These are phyloP conservation scores for Arnoldichthys spilopterus DNA, from an alignment of 2,797 vertebrate species.

Conservation along the genomic window DNA sequence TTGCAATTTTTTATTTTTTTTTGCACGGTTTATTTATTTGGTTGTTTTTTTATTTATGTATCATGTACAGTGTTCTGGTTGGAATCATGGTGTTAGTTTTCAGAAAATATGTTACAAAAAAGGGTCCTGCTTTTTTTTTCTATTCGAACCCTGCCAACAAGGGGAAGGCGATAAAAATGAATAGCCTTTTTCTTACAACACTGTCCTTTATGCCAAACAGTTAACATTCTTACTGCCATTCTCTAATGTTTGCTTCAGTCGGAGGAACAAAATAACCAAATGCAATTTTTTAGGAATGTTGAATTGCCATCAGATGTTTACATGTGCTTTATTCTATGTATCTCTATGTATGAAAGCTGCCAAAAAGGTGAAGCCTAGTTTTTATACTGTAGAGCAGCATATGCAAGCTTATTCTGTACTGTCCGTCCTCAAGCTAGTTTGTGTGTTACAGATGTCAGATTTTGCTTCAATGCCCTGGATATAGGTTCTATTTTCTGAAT, in stretches of 20 bases:
- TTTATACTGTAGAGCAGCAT: slow-evolving; percentile 18
- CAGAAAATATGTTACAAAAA: slow-evolving; percentile 21
- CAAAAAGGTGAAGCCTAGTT: not conserved
- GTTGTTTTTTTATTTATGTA: slow-evolving; percentile 10
- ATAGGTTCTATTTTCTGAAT: not conserved
- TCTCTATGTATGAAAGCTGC: not conserved
- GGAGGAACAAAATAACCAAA: not conserved
- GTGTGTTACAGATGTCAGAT: not conserved
- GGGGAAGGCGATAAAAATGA: not conserved
- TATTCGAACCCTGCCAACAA: not conserved
- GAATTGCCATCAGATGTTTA: not conserved
- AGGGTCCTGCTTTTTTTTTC: not conserved
- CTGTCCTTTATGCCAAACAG: not conserved
- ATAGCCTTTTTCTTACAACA: not conserved
- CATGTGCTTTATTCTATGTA: not conserved
- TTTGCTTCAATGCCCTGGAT: not conserved
- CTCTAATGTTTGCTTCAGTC: not conserved
- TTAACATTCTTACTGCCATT: not conserved
- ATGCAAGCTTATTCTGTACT: slow-evolving; percentile 8
- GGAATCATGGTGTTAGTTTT: not conserved
- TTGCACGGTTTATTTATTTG: slow-evolving; percentile 29
- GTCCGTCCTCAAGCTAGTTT: not conserved
- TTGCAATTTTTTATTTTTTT: not conserved
- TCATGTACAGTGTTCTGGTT: slow-evolving; percentile 5
- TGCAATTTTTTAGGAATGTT: not conserved